A percentile compares a stretch with the other conserved stretches of the same genome.
Conservation (phyloP, 1,140 invertebrate species). For the Mamestra configurata region DNA sequence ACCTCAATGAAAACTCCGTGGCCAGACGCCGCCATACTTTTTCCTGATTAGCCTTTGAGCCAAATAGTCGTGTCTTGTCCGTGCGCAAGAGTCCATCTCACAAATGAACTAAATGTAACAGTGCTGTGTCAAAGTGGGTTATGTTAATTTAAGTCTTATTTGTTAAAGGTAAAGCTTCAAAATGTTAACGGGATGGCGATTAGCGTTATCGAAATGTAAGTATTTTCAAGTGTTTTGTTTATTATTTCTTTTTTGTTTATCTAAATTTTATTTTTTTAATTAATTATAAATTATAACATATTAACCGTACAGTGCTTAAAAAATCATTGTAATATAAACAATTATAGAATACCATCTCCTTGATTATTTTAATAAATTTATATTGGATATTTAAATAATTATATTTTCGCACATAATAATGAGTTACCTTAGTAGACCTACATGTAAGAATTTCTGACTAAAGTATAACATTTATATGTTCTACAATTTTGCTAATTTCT, state of each 20-base stretch:
- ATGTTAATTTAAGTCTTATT: conserved; percentile 60
- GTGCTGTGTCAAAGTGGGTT: conserved; percentile 5
- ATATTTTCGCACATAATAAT: too few species aligned
- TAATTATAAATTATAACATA: too few species aligned
- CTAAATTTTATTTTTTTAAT: neutral
- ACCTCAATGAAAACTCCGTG: conserved; percentile 63
- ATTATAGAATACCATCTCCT: too few species aligned
- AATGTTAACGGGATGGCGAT: conserved; percentile 81
- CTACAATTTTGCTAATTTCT: too few species aligned
- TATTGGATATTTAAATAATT: too few species aligned
- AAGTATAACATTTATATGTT: too few species aligned
- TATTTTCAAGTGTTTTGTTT: conserved; percentile 42
- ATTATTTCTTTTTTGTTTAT: neutral
- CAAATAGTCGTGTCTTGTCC: conserved; percentile 64
- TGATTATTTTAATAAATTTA: too few species aligned
- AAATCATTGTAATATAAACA: too few species aligned
- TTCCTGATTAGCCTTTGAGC: conserved; percentile 73
- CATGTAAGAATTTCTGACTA: too few species aligned
- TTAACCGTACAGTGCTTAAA: too few species aligned
- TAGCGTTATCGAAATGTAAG: conserved; percentile 78
- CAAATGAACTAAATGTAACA: conserved; percentile 26
- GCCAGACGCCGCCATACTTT: conserved; percentile 64
- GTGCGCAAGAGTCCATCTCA: conserved; percentile 13
- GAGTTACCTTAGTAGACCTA: too few species aligned
- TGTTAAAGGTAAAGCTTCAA: conserved; percentile 65